These are phyloP conservation scores for Myodes glareolus DNA, from an alignment of 2,113 vertebrate species.

Conservation along the genomic window DNA sequence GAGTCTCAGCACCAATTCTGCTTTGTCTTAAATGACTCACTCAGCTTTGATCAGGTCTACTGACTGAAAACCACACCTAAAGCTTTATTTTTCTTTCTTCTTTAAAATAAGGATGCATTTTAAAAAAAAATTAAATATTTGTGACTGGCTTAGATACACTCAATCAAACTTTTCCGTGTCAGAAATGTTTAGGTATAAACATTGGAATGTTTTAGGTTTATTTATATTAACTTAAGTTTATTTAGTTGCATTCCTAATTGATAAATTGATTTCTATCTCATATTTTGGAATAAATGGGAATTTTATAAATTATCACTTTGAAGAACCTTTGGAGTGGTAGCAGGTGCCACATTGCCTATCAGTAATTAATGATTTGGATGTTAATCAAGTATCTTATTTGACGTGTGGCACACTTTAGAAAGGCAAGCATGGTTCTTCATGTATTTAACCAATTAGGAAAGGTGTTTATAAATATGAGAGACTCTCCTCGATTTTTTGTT, in stretches of 20 bases:
- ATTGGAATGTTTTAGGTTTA: background rate
- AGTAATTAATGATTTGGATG: background rate
- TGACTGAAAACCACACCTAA: background rate
- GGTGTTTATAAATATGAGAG: background rate
- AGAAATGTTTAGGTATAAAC: background rate
- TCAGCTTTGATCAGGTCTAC: background rate
- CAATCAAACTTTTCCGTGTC: background rate
- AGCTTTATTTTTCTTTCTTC: slow-evolving; percentile 27
- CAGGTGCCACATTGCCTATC: background rate
- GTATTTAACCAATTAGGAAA: slow-evolving; percentile 8
- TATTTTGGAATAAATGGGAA: slow-evolving; percentile 9
- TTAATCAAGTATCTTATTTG: background rate
- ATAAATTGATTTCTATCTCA: background rate
- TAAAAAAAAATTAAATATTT: background rate
- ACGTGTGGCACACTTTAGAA: background rate
- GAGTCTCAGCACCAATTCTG: background rate
- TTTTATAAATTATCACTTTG: background rate
- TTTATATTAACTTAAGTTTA: background rate
- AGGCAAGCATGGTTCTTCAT: background rate
- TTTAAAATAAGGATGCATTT: background rate
- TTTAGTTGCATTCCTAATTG: background rate
- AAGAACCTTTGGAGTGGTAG: background rate
- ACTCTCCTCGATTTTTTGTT: background rate
- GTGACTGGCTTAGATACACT: background rate
- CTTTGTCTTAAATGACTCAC: background rate